Conservation (phyloP, 2,113 vertebrate species). For the Cairina moschata region DNA sequence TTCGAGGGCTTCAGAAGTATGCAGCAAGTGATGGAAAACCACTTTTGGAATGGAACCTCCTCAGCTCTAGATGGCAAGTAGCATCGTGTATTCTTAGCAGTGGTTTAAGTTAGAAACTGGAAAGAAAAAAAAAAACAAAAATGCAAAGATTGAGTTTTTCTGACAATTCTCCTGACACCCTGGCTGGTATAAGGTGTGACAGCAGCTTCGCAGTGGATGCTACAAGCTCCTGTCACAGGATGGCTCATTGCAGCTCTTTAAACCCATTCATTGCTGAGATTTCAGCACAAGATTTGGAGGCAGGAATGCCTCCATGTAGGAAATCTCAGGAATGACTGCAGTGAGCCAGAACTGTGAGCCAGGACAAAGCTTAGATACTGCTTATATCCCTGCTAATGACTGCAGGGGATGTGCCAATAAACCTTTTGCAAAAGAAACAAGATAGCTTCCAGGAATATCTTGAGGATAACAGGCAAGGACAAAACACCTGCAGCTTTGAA, state of each 20-base stretch:
- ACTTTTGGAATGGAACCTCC: neutral
- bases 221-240: neutral
- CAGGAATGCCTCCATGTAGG: neutral
- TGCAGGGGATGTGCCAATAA: neutral
- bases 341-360: neutral
- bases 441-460: neutral
- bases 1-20: neutral
- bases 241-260: neutral
- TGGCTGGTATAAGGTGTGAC: neutral
- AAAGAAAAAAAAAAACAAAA: neutral
- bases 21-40: neutral
- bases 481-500: neutral
- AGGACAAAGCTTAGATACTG: neutral
- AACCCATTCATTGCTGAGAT: neutral
- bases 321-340: neutral
- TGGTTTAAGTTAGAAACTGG: neutral
- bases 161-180: neutral
- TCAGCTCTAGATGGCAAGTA: neutral
- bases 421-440: neutral
- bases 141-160: neutral
- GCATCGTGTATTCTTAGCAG: neutral
- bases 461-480: neutral
- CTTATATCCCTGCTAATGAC: neutral
- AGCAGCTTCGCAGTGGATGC: neutral
- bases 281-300: neutral